Evolutionary conservation across 2,113 vertebrate species (phyloP), one percentile per base, ranked within the genome.

Genomic region (Myrmophylax atrothorax): DNA sequence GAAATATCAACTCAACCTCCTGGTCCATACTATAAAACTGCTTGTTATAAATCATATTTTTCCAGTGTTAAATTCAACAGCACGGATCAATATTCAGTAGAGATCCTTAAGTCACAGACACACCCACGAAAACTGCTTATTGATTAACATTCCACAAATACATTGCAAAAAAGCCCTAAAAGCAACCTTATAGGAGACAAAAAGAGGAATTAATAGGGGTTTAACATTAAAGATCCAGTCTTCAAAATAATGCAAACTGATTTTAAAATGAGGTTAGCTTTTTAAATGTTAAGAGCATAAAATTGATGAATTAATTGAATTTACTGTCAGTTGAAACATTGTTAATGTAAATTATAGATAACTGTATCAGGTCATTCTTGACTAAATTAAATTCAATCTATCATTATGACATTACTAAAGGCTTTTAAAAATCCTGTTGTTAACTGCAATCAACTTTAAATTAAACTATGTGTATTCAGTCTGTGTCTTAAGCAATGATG

Each of bases 331-430:
- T 64, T 87, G 60, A 95, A 52, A 93, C 52, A 59, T 7, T 55
- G 66, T 38, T 87, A 93, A 79, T 76, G 38, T 91, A 94, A 96
- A 94, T 96, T 94, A 88, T 59, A 66, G 89, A 20, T 93, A 94
- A 90, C 77, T 91, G 50, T 79, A 94, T 67, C 7, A 11, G 80
- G 80, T 76, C 63, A 90, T 91, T 97, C 84, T 70, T 86, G 53
- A 93, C 66, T 94, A 50, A 96, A 95, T 94, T 96, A 88, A 83
- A 70, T 89, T 63, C 62, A 60, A 96, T 92, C 94, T 69, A 97
- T 97, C 93, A 95, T 94, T 75, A 89, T 90, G 86, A 95, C 80
- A 90, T 82, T 89, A 94, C 67, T 69, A 93, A 97, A 95, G 72
- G 44, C 78, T 84, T 90, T 80, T 33, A 83, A 88, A 94, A 89